Evolutionary conservation across 2,113 vertebrate species (phyloP).

Genomic region (Hiodon tergisus): DNA sequence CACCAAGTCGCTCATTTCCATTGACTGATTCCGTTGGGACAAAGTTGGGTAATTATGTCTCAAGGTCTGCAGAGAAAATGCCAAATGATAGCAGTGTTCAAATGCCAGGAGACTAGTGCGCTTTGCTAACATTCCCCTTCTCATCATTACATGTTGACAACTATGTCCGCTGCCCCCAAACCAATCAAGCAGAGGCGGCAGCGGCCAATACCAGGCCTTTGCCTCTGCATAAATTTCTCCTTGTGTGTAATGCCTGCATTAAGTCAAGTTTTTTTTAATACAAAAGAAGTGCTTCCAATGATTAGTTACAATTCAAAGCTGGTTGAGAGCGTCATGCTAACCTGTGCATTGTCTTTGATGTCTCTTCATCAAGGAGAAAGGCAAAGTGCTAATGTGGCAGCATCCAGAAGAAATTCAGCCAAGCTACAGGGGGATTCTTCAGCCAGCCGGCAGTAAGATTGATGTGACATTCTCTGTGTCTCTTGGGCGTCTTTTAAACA

Average conservation of each 20-base stretch:
- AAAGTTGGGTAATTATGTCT: constrained; percentile 17
- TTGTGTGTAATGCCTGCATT: background rate
- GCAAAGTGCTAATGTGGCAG: constrained; percentile 42
- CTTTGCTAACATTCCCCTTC: constrained; percentile 37
- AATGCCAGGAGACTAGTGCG: constrained; percentile 26
- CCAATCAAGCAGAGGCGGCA: constrained; percentile 27
- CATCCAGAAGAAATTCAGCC: constrained; percentile 37
- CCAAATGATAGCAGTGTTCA: constrained; percentile 35
- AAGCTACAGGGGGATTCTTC: constrained; percentile 45
- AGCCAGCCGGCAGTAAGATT: constrained; percentile 39
- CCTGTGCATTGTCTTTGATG: constrained; percentile 36
- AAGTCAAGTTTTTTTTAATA: constrained; percentile 21
- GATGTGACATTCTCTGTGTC: constrained; percentile 45
- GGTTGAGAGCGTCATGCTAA: constrained; percentile 14
- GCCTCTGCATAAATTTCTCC: constrained; percentile 19
- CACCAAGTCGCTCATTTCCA: constrained; percentile 26
- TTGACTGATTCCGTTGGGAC: constrained; percentile 11
- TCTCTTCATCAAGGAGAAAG: constrained; percentile 35
- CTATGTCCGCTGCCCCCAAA: constrained; percentile 29
- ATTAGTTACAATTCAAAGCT: background rate
- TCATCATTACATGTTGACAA: constrained; percentile 47
- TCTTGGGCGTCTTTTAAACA: constrained; percentile 50
- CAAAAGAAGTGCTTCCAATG: constrained; percentile 22
- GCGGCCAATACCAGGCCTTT: background rate
- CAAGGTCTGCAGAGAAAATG: constrained; percentile 1